phyloP scores from a whole-genome alignment of 2,888 invertebrate species.

The Pharmacophagus antenor region DNA sequence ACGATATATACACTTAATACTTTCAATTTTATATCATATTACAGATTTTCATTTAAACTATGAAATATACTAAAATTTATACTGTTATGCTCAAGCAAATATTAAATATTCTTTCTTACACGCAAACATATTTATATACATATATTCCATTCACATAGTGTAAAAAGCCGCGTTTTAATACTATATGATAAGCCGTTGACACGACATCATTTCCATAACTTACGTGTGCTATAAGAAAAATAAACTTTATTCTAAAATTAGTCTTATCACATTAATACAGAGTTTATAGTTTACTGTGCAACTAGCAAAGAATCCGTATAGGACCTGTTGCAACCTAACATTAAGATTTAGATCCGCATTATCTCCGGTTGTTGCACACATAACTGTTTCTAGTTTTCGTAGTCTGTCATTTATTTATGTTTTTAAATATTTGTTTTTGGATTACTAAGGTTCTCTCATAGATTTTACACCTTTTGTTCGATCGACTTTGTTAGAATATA shows the following conservation, averaged over 20 bases:
- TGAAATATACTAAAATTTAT: too few species aligned
- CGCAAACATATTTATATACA: not conserved
- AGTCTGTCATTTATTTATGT: too few species aligned
- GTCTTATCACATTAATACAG: not conserved
- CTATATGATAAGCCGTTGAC: slow-evolving; percentile 24
- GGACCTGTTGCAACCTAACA: slow-evolving; percentile 21
- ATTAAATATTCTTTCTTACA: too few species aligned
- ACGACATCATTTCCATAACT: slow-evolving; percentile 25
- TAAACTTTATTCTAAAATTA: not conserved
- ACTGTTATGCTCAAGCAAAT: too few species aligned
- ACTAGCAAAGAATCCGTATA: not conserved
- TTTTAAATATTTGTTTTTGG: too few species aligned
- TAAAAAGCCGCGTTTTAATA: slow-evolving; percentile 5
- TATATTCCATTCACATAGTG: not conserved
- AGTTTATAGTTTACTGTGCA: slow-evolving; percentile 7
- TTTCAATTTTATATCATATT: too few species aligned
- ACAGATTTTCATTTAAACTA: too few species aligned
- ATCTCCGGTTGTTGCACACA: slow-evolving; percentile 10
- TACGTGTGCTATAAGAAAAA: slow-evolving; percentile 4
- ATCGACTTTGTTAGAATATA: too few species aligned
- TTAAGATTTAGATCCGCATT: slow-evolving; percentile 26
- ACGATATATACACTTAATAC: too few species aligned
- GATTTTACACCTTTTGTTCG: too few species aligned
- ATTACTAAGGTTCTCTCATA: too few species aligned
- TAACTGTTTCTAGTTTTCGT: slow-evolving; percentile 15